Conservation (phyloP, 2,113 vertebrate species). For the Podocnemis expansa region DNA sequence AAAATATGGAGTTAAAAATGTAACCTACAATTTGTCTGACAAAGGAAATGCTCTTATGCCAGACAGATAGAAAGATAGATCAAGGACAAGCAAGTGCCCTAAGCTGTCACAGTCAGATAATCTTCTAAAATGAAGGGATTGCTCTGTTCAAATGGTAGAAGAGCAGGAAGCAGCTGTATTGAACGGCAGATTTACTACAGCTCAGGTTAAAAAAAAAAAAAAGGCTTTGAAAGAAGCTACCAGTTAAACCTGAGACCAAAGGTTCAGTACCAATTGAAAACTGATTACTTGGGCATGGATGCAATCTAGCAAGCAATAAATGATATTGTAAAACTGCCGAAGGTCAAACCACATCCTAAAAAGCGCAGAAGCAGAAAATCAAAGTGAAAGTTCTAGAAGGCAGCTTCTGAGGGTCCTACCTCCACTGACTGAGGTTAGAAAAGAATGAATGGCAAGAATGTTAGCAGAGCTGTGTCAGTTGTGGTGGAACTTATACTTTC, state of each 20-base stretch:
- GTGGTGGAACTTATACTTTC: too few relatives aligned
- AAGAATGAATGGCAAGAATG: background rate
- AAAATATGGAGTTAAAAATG: background rate
- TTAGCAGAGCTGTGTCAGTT: background rate
- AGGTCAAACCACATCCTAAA: background rate
- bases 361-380: background rate
- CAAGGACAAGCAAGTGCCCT: background rate
- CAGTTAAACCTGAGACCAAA: background rate
- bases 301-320: background rate
- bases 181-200: background rate
- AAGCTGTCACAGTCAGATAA: background rate
- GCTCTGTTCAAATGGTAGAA: background rate
- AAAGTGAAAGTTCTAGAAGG: background rate
- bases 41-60: background rate
- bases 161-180: background rate
- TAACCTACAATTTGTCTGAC: background rate
- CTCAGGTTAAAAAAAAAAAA: background rate
- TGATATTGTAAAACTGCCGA: background rate
- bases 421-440: background rate
- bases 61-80: background rate
- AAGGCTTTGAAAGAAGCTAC: background rate
- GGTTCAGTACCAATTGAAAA: background rate
- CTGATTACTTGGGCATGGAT: background rate
- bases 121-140: background rate
- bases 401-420: background rate